phyloP scores from a whole-genome alignment of 2,888 invertebrate species.

The Priocnemis perturbator region DNA sequence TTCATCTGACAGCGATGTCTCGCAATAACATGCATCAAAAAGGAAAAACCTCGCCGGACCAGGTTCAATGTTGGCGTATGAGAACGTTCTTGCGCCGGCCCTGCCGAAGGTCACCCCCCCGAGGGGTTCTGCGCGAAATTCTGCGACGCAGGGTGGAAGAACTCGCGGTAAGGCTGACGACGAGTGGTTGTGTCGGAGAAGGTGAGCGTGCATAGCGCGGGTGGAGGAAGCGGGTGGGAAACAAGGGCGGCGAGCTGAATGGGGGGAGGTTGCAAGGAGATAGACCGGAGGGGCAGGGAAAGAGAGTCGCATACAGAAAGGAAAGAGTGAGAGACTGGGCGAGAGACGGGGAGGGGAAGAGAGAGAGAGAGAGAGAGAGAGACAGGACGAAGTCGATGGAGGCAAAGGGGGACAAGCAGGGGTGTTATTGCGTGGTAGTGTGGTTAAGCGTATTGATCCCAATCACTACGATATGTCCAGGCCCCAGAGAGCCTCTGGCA shows the following conservation, averaged over 20 bases:
- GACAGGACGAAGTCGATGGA: constrained; percentile 39
- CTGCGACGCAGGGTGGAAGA: no score
- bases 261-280: constrained; percentile 1
- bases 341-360: constrained; percentile 15
- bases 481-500: constrained; percentile 44
- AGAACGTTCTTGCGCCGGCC: no score
- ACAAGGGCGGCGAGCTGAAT: constrained; percentile 17
- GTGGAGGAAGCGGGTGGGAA: background rate
- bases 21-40: no score
- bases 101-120: no score
- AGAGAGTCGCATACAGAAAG: constrained; percentile 17
- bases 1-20: no score
- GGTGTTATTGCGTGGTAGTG: constrained; percentile 53
- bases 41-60: no score
- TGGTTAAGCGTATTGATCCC: constrained; percentile 66
- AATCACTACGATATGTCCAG: constrained; percentile 62
- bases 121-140: no score
- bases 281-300: constrained; percentile 9
- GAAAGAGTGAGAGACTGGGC: constrained; percentile 17
- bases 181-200: no score
- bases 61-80: no score
- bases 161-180: no score
- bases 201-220: background rate
- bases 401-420: constrained; percentile 44
- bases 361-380: constrained; percentile 21